A percentile compares a stretch with the other conserved stretches of the same genome.
Evolutionary conservation across 2,888 invertebrate species (phyloP).

Genomic region (Hirtodrosophila confusa): DNA sequence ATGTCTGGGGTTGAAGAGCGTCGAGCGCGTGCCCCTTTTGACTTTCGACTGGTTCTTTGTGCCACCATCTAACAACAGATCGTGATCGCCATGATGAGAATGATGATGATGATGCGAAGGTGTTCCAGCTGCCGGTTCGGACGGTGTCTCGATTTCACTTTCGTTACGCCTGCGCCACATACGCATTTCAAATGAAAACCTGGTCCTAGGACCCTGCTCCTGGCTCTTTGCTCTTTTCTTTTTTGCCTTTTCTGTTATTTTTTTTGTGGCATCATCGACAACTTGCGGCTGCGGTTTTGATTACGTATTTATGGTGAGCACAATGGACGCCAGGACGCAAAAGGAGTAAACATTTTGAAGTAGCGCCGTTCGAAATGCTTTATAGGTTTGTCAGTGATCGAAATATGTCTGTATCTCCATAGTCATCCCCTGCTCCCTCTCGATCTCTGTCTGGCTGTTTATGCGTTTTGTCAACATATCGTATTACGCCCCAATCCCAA

Average conservation of each 20-base stretch:
- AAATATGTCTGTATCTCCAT: conserved; percentile 23
- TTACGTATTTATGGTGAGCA: conserved; percentile 70
- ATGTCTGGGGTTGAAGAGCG: conserved; percentile 39
- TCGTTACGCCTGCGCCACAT: conserved; percentile 71
- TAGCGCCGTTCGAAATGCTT: conserved; percentile 75
- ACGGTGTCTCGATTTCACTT: conserved; percentile 77
- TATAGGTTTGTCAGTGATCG: conserved; percentile 75
- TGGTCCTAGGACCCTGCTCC: conserved; percentile 27
- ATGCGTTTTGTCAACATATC: conserved; percentile 77
- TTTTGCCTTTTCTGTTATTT: conserved; percentile 47
- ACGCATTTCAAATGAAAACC: conserved; percentile 69
- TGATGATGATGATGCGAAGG: conserved; percentile 63
- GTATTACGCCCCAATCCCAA: conserved; percentile 55
- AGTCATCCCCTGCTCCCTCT: neutral
- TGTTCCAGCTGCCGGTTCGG: conserved; percentile 73
- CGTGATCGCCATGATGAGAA: neutral
- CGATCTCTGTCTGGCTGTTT: conserved; percentile 30
- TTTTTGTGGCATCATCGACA: conserved; percentile 39
- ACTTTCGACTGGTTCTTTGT: conserved; percentile 71
- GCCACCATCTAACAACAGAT: conserved; percentile 60
- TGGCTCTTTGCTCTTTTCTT: conserved; percentile 22
- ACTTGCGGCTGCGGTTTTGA: conserved; percentile 65
- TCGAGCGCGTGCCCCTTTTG: conserved; percentile 78
- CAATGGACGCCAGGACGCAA: conserved; percentile 47
- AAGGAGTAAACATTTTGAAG: conserved; percentile 79